Evolutionary conservation across 2,797 vertebrate species (phyloP), one percentile per base, ranked within the genome.

Genomic region (Anguilla marmorata): DNA sequence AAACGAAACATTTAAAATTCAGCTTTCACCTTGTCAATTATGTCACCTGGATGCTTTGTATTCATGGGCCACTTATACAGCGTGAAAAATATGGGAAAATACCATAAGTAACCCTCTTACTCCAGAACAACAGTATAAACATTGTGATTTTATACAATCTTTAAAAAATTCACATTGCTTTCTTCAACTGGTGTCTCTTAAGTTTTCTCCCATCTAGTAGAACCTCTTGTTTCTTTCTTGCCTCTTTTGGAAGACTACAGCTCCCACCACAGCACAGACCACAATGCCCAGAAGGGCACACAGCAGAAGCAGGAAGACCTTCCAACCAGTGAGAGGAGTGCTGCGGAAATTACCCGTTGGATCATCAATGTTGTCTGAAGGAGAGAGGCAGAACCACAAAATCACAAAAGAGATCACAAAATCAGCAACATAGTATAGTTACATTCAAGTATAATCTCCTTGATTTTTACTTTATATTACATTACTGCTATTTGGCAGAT

Each of bases 171-270:
- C 95, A 96, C 95, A 95, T 95, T 94, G 86, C 88, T 90, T 91
- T 89, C 89, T 91, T 92, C 87, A 12, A 92, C 89, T 89, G 50
- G 88, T 88, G 24, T 56, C 58, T 9, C 50, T 82, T 21, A 16
- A 16, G 84, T 16, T 72, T 4, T 27, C 54, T 8, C 41, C 41
- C 41, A 45, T 0, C 88, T 96, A 99, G 95, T 99, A 99, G 93
- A 99, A 99, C 90, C 98, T 97, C 93, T 99, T 99, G 96, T 99
- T 99, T 90, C 98, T 94, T 91, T 99, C 98, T 94, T 99, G 98
- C 86, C 97, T 96, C 92, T 98, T 99, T 95, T 99, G 98, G 94
- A 99, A 99, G 87, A 99, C 98, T 30, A 99, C 98, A 0, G 98
- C 98, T 2, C 98, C 98, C 89, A 99, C 98, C 91, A 99, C 98